A percentile compares a stretch with the other conserved stretches of the same genome.
Evolutionary conservation across 2,888 invertebrate species (phyloP).

Genomic region (Apotomis betuletana): DNA sequence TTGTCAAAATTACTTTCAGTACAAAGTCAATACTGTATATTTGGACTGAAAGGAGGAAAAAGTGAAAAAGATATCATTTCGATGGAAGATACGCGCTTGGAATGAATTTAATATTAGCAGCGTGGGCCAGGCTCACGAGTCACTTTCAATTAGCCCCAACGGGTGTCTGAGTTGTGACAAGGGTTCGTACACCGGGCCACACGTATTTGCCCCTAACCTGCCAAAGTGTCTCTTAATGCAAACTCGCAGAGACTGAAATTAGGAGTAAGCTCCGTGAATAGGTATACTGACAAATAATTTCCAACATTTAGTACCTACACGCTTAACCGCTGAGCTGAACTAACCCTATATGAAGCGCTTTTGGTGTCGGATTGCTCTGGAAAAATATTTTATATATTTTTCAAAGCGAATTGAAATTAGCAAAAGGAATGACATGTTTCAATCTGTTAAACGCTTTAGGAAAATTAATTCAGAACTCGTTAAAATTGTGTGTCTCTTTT

Average conservation of each 20-base stretch:
- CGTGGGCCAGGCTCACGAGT: slow-evolving; percentile 47
- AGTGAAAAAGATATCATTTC: slow-evolving; percentile 4
- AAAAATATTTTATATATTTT: neutral
- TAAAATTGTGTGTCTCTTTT: slow-evolving; percentile 8
- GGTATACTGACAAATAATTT: slow-evolving; percentile 19
- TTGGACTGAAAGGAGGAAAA: slow-evolving; percentile 7
- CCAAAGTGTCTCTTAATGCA: slow-evolving; percentile 13
- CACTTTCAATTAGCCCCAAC: slow-evolving; percentile 57
- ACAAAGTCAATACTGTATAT: neutral
- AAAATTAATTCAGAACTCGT: neutral
- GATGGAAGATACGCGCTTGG: slow-evolving; percentile 18
- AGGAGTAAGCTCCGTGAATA: neutral
- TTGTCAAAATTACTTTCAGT: neutral
- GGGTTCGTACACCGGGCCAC: slow-evolving; percentile 52
- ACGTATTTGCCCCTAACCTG: slow-evolving; percentile 11
- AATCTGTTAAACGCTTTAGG: neutral
- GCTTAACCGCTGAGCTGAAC: slow-evolving; percentile 14
- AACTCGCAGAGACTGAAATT: neutral
- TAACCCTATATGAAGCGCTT: neutral
- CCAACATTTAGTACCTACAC: slow-evolving; percentile 16
- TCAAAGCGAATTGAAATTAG: neutral
- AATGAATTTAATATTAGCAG: slow-evolving; percentile 42
- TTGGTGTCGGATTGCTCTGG: neutral
- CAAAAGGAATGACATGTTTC: neutral
- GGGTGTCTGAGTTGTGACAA: slow-evolving; percentile 50